phyloP scores from a whole-genome alignment of 1,140 invertebrate genomes.

The Lamellibrachia luymesi region DNA sequence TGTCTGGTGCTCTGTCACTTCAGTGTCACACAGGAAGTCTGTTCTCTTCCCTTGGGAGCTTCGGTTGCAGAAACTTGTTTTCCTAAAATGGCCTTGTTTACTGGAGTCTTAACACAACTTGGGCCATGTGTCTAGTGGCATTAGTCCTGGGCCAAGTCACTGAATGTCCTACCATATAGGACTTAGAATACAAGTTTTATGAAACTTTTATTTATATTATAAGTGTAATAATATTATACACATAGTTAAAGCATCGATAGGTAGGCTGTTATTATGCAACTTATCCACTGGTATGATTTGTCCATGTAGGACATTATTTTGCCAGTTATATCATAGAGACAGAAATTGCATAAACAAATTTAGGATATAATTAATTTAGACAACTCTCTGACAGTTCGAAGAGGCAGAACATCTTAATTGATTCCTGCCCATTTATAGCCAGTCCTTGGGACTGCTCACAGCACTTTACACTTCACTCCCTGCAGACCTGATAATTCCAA shows the following conservation, averaged over 20 bases:
- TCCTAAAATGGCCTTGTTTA: background rate
- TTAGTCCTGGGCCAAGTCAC: background rate
- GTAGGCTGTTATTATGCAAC: background rate
- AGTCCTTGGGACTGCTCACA: too few species aligned
- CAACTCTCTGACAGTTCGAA: too few species aligned
- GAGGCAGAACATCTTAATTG: too few species aligned
- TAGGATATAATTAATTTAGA: background rate
- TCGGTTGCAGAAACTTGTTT: background rate
- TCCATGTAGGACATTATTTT: background rate
- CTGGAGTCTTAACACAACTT: background rate
- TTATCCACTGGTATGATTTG: background rate
- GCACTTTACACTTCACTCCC: too few species aligned
- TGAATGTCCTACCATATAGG: background rate
- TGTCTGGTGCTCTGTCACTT: background rate
- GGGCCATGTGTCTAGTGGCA: background rate
- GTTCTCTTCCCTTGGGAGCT: background rate
- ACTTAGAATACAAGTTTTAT: too few species aligned
- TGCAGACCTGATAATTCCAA: too few species aligned
- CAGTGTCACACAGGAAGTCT: background rate
- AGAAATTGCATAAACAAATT: background rate
- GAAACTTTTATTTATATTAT: background rate
- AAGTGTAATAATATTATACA: background rate
- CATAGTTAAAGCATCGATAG: background rate
- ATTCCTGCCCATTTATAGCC: too few species aligned
- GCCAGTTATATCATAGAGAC: background rate